A percentile compares a stretch with the other conserved stretches of the same genome.
These are phyloP conservation scores for Eristalis arbustorum DNA, from an alignment of 2,888 invertebrate species.

Conservation along the genomic window DNA sequence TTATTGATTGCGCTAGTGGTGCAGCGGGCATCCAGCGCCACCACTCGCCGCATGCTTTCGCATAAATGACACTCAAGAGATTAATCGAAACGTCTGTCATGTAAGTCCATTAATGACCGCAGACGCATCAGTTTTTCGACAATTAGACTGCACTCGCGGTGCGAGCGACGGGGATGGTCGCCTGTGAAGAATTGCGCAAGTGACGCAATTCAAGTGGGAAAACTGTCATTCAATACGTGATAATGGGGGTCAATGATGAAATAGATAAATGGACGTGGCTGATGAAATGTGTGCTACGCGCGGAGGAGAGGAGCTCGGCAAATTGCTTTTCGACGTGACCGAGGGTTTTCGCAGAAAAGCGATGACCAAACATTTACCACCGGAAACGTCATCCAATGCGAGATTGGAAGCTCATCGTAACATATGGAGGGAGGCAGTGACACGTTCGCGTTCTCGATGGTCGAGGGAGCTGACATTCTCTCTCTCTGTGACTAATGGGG, in stretches of 20 bases:
- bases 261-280: conserved; percentile 38
- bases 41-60: not conserved
- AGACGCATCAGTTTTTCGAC: conserved; percentile 30
- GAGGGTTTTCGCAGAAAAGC: not conserved
- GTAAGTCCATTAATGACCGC: conserved; percentile 12
- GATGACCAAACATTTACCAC: conserved; percentile 56
- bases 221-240: conserved; percentile 29
- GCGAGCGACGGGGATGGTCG: not conserved
- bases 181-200: conserved; percentile 42
- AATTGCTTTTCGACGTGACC: not conserved
- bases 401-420: conserved; percentile 17
- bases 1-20: conserved; percentile 36
- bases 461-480: not conserved
- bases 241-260: conserved; percentile 51
- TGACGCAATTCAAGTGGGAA: conserved; percentile 57
- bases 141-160: conserved; percentile 27
- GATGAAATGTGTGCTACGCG: conserved; percentile 52
- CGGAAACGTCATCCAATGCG: conserved; percentile 49
- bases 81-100: conserved; percentile 44
- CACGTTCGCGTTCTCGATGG: not conserved
- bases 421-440: conserved; percentile 44
- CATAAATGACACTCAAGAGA: conserved; percentile 23
- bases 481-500: not conserved
- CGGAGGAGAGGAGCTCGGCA: not conserved
- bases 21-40: not conserved